phyloP scores from a whole-genome alignment of 2,888 invertebrate species.

The Drosophila affinis region DNA sequence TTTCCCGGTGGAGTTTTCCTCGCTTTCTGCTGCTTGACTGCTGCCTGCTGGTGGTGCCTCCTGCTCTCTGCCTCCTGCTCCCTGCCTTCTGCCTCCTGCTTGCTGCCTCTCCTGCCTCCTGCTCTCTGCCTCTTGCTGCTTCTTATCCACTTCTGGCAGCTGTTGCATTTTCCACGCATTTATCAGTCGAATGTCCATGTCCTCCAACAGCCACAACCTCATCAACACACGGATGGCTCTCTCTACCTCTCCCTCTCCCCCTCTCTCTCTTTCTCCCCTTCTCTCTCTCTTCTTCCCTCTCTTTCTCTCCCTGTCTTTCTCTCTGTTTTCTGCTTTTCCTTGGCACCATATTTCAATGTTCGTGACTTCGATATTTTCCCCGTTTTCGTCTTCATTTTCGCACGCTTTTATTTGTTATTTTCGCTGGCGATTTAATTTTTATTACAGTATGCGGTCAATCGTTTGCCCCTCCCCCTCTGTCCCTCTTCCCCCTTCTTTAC shows the following conservation, averaged over 20 bases:
- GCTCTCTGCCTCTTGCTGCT: conserved; percentile 14
- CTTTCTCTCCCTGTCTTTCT: conserved; percentile 23
- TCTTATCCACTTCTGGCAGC: conserved; percentile 76
- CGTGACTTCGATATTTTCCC: conserved; percentile 72
- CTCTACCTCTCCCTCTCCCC: conserved; percentile 30
- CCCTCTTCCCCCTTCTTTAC: neutral
- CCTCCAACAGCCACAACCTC: conserved; percentile 42
- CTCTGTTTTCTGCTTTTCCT: conserved; percentile 46
- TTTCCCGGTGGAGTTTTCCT: conserved; percentile 10
- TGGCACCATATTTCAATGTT: conserved; percentile 76
- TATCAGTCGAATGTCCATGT: conserved; percentile 69
- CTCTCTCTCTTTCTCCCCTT: conserved; percentile 2
- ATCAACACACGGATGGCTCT: conserved; percentile 34
- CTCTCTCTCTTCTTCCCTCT: conserved; percentile 33
- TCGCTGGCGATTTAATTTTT: conserved; percentile 75
- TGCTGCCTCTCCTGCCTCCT: too few species aligned
- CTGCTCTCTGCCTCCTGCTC: neutral
- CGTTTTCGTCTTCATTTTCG: conserved; percentile 49
- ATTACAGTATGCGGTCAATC: conserved; percentile 72
- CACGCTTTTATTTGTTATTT: conserved; percentile 64
- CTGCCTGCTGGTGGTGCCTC: conserved; percentile 25
- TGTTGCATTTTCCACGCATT: conserved; percentile 80
- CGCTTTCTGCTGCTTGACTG: conserved; percentile 22
- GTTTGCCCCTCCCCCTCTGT: conserved; percentile 44
- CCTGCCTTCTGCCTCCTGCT: too few species aligned